Evolutionary conservation across 2,888 invertebrate genomes (phyloP).

Genomic region (Anthophora plumipes): DNA sequence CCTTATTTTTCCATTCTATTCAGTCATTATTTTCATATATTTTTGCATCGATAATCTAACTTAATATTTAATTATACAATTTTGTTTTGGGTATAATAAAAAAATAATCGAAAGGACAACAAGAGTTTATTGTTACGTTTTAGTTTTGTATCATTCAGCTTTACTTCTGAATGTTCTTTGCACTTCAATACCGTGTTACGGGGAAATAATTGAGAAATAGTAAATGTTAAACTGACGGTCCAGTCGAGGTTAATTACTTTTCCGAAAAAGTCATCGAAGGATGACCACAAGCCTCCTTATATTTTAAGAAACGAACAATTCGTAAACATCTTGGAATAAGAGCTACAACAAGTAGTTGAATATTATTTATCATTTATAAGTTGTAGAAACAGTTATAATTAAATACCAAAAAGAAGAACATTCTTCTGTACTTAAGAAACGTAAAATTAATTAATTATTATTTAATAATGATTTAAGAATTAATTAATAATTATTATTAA

Average conservation of each 20-base stretch:
- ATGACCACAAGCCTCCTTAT: constrained; percentile 7
- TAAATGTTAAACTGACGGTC: constrained; percentile 30
- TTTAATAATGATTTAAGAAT: too few species aligned
- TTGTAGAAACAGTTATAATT: too few species aligned
- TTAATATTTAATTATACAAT: neutral
- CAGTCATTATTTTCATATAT: neutral
- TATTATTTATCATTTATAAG: too few species aligned
- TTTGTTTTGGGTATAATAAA: neutral
- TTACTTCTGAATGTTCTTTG: neutral
- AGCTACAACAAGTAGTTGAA: too few species aligned
- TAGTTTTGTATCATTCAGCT: neutral
- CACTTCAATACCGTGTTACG: neutral
- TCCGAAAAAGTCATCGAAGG: constrained; percentile 22
- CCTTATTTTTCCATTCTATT: neutral
- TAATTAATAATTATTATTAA: too few species aligned
- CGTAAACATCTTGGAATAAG: neutral
- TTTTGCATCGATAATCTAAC: neutral
- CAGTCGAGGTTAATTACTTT: constrained; percentile 32
- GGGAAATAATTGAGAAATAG: constrained; percentile 20
- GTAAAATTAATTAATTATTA: too few species aligned
- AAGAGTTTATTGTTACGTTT: neutral
- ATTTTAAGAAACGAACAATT: constrained; percentile 1
- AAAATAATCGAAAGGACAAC: neutral
- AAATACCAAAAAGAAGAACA: too few species aligned
- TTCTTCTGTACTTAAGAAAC: too few species aligned